Base-by-base conservation (phyloP, 92 coral and sea anemone species). In the Umimayanthus kanabou region DNA sequence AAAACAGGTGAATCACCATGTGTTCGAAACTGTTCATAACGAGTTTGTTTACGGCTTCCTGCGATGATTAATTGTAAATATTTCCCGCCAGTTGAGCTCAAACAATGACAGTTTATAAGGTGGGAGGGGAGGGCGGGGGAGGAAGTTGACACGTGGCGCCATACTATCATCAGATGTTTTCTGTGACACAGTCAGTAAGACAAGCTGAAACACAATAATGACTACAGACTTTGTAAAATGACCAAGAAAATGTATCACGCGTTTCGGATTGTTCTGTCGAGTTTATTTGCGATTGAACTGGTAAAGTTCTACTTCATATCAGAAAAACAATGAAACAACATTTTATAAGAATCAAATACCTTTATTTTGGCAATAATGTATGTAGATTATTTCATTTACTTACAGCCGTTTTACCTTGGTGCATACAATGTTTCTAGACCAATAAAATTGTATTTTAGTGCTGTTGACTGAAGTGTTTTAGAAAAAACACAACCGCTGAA, bases 51-150 rank as follows among this genome's bases (percentile, higher is more conserved):
- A 81, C 28, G 13, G 37, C 23, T 81, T 81, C 72, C 85, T 16
- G 45, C 53, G 18, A 45, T 81, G 33, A 81, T 64, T 81, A 40
- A 66, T 66, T 66, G 76, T 22, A 81, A 81, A 81, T 45, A 39
- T 81, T 81, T 81, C 85, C 73, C 85, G 76, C 85, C 85, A 65
- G 57, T 39, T 81, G 25, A 37, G 53, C 71, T 64, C 72, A 9
- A 81, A 81, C 81, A 77, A 77, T 40, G 81, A 47, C 49, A 8
- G 30, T 18, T 67, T 29, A 6, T 45, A 53, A 43, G 77, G 58
- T 23, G 49, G 78, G 87, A 45, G 87, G 78, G 76, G 86, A 69
- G 86, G 77, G 87, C 64, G 76, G 61, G 86, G 85, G 15, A 13
- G 18, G 28, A 1, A 39, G 42, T 81, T 40, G 6, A 20, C 66